Percentiles rank a stretch among this genome's conserved stretches.
phyloP scores from a whole-genome alignment of 2,113 vertebrate genomes.

The Urocolius indicus region DNA sequence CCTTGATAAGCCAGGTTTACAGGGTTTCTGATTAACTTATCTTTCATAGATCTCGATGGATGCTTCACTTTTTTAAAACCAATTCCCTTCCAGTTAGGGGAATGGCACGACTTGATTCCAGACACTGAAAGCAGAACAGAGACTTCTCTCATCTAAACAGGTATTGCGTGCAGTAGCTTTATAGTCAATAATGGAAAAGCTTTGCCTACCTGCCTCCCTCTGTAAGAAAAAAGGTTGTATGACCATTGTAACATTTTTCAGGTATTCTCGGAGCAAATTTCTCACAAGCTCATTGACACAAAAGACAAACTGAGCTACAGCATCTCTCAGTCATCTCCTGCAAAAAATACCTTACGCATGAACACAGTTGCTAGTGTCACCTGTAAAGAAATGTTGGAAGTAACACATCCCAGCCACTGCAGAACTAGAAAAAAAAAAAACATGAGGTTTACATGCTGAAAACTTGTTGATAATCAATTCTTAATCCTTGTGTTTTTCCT shows the following conservation, averaged over 20 bases:
- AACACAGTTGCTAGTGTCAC: background rate
- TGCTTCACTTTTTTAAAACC: background rate
- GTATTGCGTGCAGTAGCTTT: background rate
- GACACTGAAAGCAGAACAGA: background rate
- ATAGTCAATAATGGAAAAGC: background rate
- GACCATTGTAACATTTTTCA: background rate
- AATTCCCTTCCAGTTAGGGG: background rate
- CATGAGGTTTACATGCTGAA: background rate
- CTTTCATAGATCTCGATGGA: background rate
- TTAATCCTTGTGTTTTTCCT: background rate
- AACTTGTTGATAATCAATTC: background rate
- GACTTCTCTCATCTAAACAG: background rate
- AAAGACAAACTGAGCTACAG: background rate
- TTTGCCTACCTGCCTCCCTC: background rate
- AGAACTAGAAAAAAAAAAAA: background rate
- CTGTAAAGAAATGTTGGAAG: background rate
- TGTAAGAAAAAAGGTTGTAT: background rate
- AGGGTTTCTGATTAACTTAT: background rate
- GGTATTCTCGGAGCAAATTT: background rate
- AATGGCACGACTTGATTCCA: background rate
- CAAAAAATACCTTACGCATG: background rate
- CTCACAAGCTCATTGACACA: background rate
- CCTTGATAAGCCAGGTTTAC: slow-evolving; percentile 6
- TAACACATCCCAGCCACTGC: background rate
- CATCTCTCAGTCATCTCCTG: background rate